These are phyloP conservation scores for Phacellophora camtschatica DNA, from an alignment of 30 jellyfish, hydroid and myxozoan genomes.

Conservation along the genomic window DNA sequence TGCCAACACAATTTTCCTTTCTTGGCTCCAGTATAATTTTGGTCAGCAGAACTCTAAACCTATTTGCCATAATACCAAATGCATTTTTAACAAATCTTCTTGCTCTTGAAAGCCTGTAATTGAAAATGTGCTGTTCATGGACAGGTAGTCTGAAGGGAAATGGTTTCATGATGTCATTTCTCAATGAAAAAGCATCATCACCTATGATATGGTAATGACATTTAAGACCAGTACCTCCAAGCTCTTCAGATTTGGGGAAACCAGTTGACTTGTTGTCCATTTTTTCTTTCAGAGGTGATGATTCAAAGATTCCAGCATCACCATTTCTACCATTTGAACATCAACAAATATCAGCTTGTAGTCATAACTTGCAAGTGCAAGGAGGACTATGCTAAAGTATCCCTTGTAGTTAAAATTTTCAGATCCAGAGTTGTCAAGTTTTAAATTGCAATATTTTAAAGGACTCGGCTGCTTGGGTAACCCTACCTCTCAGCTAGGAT, in stretches of 20 bases:
- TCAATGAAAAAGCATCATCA: conserved; percentile 7
- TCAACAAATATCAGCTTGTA: conserved; percentile 9
- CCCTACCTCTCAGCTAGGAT: too few relatives aligned
- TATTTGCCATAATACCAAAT: conserved; percentile 36
- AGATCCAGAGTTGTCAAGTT: background rate
- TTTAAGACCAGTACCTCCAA: background rate
- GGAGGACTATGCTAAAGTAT: conserved; percentile 5
- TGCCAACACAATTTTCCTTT: conserved; percentile 7
- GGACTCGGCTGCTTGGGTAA: too few relatives aligned
- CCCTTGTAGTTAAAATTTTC: conserved; percentile 6
- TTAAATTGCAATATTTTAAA: too few relatives aligned
- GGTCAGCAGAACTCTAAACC: conserved; percentile 22
- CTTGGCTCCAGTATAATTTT: conserved; percentile 8
- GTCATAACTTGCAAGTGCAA: conserved; percentile 2
- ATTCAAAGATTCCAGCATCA: background rate
- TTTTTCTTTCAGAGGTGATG: background rate
- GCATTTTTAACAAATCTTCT: too few relatives aligned
- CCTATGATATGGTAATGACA: background rate
- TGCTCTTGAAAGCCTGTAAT: conserved; percentile 27
- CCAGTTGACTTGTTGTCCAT: background rate
- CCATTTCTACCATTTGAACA: conserved; percentile 10
- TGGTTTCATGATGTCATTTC: conserved; percentile 9
- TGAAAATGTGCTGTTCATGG: background rate
- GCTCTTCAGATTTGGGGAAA: background rate
- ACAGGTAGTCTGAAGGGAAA: conserved; percentile 3